These are phyloP conservation scores for Falco rusticolus DNA, from an alignment of 2,797 vertebrate species.

Conservation along the genomic window DNA sequence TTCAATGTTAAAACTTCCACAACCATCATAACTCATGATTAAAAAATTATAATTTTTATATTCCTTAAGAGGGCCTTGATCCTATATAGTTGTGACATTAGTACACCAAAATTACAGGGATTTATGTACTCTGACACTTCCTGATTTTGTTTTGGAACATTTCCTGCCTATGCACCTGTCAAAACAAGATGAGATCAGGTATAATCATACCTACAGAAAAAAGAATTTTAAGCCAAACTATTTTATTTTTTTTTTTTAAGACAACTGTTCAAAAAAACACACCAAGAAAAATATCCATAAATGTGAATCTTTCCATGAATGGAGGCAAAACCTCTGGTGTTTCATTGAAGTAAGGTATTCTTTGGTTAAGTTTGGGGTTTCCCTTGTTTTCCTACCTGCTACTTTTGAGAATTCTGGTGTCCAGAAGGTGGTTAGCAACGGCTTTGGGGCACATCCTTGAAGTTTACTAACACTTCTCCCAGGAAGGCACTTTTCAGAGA, in stretches of 20 bases:
- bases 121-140: background rate
- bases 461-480: background rate
- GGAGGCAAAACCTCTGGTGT: background rate
- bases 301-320: background rate
- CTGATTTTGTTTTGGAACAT: constrained; percentile 7
- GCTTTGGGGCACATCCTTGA: background rate
- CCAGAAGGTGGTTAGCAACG: background rate
- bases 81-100: background rate
- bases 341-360: background rate
- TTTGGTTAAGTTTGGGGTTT: background rate
- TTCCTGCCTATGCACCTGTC: constrained; percentile 1
- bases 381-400: background rate
- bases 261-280: background rate
- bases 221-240: background rate
- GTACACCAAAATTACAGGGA: background rate
- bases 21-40: background rate
- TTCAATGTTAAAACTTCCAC: background rate
- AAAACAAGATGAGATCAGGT: constrained; percentile 1
- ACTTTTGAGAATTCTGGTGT: background rate
- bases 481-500: background rate
- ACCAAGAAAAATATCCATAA: background rate
- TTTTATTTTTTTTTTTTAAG: background rate
- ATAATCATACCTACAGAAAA: background rate
- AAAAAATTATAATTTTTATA: background rate
- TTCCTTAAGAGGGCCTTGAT: background rate